Evolutionary conservation across 2,888 invertebrate species (phyloP).

Genomic region (Eristalinus aeneus): DNA sequence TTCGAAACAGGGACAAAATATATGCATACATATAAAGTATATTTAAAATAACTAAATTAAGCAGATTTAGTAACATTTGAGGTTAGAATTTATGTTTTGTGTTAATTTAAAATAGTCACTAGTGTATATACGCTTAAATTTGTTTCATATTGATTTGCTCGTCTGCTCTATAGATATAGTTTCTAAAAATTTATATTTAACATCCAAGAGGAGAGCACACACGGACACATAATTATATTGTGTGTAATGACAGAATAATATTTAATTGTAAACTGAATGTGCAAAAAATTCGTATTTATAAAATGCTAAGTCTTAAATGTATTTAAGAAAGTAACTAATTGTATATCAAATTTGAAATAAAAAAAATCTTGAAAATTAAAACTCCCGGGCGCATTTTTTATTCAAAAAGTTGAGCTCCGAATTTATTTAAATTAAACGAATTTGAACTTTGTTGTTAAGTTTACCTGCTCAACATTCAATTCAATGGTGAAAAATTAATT

Average conservation of each 20-base stretch:
- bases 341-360: conserved; percentile 37
- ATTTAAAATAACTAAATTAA: conserved; percentile 2
- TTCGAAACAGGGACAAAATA: conserved; percentile 48
- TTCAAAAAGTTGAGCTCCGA: not conserved
- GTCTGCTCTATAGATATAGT: conserved; percentile 6
- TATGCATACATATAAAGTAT: not conserved
- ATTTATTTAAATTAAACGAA: not conserved
- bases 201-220: conserved; percentile 4
- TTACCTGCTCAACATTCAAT: too few species aligned
- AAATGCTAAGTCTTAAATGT: conserved; percentile 49
- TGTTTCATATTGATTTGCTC: conserved; percentile 49
- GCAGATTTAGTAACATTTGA: not conserved
- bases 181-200: conserved; percentile 26
- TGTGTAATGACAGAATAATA: conserved; percentile 34
- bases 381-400: not conserved
- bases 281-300: conserved; percentile 58
- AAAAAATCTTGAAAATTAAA: conserved; percentile 17
- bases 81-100: not conserved
- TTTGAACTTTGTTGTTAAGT: not conserved
- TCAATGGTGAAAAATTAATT: too few species aligned
- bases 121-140: conserved; percentile 28
- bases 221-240: not conserved
- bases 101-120: conserved; percentile 48
- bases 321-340: conserved; percentile 54
- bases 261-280: conserved; percentile 52